These are phyloP conservation scores for Cantharis flavilabris DNA, from an alignment of 2,888 invertebrate species.

Conservation along the genomic window DNA sequence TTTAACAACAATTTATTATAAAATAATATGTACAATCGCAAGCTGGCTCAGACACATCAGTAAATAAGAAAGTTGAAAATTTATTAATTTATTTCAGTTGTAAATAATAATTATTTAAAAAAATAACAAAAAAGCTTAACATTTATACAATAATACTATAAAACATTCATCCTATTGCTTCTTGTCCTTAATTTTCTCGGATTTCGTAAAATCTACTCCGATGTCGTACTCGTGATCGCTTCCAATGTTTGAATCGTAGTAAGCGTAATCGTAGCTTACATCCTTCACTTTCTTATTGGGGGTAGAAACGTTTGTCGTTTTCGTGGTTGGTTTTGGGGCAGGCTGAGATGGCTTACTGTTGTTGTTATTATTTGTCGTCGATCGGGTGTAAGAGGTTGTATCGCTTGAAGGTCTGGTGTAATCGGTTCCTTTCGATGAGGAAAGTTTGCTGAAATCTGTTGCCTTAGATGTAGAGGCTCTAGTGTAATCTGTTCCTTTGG, in stretches of 20 bases:
- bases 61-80: not conserved
- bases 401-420: not conserved
- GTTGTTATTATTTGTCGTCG: not conserved
- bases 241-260: constrained; percentile 66
- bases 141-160: constrained; percentile 29
- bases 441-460: not conserved
- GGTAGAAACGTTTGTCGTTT: constrained; percentile 33
- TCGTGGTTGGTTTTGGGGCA: constrained; percentile 39
- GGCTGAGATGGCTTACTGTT: constrained; percentile 26
- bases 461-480: not conserved
- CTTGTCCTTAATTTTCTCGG: constrained; percentile 41
- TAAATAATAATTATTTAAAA: constrained; percentile 15
- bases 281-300: constrained; percentile 64
- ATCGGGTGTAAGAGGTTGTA: not conserved
- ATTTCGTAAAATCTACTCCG: constrained; percentile 65
- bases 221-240: constrained; percentile 53
- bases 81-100: not conserved
- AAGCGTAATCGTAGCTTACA: constrained; percentile 82
- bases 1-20: constrained; percentile 5
- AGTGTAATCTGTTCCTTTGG: not conserved
- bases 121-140: constrained; percentile 40
- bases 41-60: not conserved
- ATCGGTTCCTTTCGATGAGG: not conserved
- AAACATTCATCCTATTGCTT: constrained; percentile 34
- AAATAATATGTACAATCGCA: not conserved